These are phyloP conservation scores for Pseudachorutes palmiensis DNA, from an alignment of 1,140 invertebrate genomes.

Conservation along the genomic window DNA sequence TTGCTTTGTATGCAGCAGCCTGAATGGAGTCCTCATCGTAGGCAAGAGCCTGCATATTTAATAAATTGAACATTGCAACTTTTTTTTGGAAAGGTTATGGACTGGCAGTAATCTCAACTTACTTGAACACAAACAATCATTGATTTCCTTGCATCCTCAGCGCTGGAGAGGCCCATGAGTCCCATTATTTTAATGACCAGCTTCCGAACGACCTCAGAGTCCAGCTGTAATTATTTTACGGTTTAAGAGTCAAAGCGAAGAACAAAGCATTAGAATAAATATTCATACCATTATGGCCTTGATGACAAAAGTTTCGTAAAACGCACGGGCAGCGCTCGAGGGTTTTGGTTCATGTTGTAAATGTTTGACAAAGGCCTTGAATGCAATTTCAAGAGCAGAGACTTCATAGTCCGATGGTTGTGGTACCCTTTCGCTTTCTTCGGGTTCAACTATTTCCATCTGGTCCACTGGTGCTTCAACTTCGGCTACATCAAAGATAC, in stretches of 20 bases:
- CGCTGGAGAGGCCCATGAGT: not conserved
- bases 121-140: not conserved
- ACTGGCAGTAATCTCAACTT: too few species aligned
- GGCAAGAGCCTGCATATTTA: not conserved
- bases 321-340: not conserved
- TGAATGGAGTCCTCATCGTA: not conserved
- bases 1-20: not conserved
- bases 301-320: not conserved
- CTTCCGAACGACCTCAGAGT: not conserved
- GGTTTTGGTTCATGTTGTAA: not conserved
- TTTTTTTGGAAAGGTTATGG: too few species aligned
- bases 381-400: not conserved
- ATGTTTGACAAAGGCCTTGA: not conserved
- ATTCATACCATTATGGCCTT: not conserved
- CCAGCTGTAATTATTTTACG: too few species aligned
- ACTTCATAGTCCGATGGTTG: not conserved
- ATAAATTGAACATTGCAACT: too few species aligned
- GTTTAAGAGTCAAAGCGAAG: too few species aligned
- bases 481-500: not conserved
- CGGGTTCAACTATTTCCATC: not conserved
- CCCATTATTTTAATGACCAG: not conserved
- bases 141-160: not conserved
- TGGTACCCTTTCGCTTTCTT: not conserved
- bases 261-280: too few species aligned
- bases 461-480: not conserved